Base-by-base conservation (phyloP, 2,888 invertebrate genomes). In the Cheilosia vernalis region DNA sequence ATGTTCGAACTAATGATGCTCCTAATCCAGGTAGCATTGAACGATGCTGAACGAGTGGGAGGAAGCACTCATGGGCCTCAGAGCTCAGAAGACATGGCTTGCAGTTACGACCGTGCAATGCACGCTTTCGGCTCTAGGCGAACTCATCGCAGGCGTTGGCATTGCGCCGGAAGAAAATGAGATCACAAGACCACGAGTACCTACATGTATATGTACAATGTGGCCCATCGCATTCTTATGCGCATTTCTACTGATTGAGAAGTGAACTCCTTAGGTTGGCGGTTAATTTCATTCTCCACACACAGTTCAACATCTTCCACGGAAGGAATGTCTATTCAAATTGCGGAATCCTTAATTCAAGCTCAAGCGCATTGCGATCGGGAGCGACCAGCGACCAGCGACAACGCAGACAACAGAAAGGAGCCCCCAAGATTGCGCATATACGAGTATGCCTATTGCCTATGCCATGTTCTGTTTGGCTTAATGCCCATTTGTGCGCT, bases 1-100 rank as follows among this genome's bases (percentile, higher is more conserved):
- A 78, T 86, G 82, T 74, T 86, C 73, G 73, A 82, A 77, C 82
- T 86, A 86, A 86, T 86, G 86, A 86, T 82, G 82, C 51, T 77
- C 56, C 77, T 76, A 27, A 51, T 76, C 51, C 66, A 53, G 47
- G 66, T 66, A 74, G 81, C 69, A 33, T 56, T 42, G 9, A 53
- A 19, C 53, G 37, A 44, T 64, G 69, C 66, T 40, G 61, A 53
- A 61, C 49, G 81, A 63, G 82, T 82, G 77, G 77, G 86, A 69
- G 77, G 77, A 77, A 73, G 69, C 74, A 66, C 56, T 66, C 84
- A 27, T 84, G 74, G 80, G 70, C 81, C 44, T 80, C 33, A 64
- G 60, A 37, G 63, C 37, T 80, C 33, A 64, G 49, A 37, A 69
- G 63, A 74, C 80, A 74, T 51, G 55, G 44, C 55, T 64, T 61